Conservation (phyloP, 2,888 invertebrate genomes). For the Trachelus troglodyta region DNA sequence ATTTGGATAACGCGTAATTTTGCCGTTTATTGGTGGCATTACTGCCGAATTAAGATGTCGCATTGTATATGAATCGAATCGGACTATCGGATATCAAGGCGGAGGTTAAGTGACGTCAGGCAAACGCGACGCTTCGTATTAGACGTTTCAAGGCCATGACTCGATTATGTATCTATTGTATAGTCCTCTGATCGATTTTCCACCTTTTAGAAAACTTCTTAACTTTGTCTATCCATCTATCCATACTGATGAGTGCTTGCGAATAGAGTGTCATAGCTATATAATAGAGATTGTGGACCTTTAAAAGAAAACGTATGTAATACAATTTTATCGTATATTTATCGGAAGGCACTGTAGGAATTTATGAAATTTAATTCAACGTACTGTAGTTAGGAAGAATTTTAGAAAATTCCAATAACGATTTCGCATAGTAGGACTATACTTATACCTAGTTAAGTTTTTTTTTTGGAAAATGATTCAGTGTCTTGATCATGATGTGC, state of each 20-base stretch:
- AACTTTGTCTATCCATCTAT: neutral
- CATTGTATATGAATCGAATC: neutral
- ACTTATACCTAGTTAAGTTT: neutral
- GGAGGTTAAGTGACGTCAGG: neutral
- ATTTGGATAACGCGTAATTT: slow-evolving; percentile 1
- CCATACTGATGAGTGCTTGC: neutral
- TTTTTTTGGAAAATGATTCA: neutral
- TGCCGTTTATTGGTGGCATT: neutral
- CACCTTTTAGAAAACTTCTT: neutral
- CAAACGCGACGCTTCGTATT: neutral
- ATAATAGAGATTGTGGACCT: neutral
- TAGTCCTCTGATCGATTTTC: neutral
- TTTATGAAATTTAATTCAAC: neutral
- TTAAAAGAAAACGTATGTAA: neutral
- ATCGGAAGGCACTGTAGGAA: neutral
- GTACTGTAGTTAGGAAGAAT: neutral
- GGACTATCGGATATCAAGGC: neutral
- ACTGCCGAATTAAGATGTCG: slow-evolving; percentile 1
- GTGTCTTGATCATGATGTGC: neutral
- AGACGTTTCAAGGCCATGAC: neutral
- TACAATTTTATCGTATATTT: neutral
- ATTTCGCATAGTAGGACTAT: neutral
- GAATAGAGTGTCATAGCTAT: neutral
- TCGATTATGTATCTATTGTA: no score
- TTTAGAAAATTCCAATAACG: neutral